Conservation (phyloP, 2,797 vertebrate genomes). For the Lacerta viridis region DNA sequence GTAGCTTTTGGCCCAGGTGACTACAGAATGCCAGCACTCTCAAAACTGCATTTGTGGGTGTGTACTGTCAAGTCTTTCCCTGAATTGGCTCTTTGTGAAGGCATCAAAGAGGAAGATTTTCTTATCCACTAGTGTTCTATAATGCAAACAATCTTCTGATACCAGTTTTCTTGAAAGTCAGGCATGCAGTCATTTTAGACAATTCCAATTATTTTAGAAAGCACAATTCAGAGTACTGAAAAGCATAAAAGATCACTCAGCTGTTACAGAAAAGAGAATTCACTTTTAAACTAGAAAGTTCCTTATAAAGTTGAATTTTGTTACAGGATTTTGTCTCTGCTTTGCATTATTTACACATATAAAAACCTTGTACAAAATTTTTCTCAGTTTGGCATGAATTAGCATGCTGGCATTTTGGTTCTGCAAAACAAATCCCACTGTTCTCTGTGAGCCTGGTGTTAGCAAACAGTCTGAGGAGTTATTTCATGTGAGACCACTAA, state of each 20-base stretch:
- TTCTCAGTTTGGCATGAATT: not conserved
- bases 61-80: not conserved
- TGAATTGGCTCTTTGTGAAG: not conserved
- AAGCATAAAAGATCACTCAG: not conserved
- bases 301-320: not conserved
- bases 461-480: not conserved
- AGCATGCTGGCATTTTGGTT: not conserved
- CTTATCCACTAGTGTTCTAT: not conserved
- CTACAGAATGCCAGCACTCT: not conserved
- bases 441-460: slow-evolving; percentile 1
- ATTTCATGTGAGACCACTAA: not conserved
- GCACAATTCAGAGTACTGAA: not conserved
- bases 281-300: not conserved
- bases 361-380: not conserved
- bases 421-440: not conserved
- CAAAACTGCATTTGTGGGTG: not conserved
- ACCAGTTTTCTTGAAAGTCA: not conserved
- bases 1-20: not conserved
- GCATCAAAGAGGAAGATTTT: slow-evolving; percentile 13
- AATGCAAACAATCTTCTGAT: not conserved
- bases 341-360: not conserved
- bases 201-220: slow-evolving; percentile 24
- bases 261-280: not conserved
- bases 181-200: not conserved
- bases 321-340: not conserved